phyloP scores from a whole-genome alignment of 2,113 vertebrate species.

The Cheirogaleus medius region DNA sequence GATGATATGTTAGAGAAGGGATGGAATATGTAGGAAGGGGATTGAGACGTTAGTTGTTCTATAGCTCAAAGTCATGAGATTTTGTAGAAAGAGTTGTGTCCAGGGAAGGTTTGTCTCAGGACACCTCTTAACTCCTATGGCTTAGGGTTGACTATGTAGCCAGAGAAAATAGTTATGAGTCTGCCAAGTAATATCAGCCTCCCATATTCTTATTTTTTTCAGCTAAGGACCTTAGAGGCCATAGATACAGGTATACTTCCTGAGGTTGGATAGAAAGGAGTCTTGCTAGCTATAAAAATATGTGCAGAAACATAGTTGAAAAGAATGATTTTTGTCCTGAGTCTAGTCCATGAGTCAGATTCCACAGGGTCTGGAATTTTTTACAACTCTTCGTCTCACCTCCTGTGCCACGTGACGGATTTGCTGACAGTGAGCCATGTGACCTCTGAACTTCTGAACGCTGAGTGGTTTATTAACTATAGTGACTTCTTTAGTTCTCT shows the following conservation, averaged over 20 bases:
- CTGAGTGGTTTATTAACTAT: neutral
- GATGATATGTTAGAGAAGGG: neutral
- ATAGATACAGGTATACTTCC: neutral
- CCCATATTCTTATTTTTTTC: neutral
- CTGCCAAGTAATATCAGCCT: neutral
- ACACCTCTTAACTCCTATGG: neutral
- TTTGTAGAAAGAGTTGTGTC: neutral
- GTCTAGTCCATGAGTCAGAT: neutral
- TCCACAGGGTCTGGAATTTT: neutral
- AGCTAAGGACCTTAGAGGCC: neutral
- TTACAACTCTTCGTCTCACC: neutral
- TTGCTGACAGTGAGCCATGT: neutral
- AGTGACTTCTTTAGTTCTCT: neutral
- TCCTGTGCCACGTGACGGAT: neutral
- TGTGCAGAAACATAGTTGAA: neutral
- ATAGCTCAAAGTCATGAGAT: neutral
- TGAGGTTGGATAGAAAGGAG: neutral
- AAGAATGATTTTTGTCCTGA: neutral
- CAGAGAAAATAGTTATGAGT: neutral
- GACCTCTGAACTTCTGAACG: neutral
- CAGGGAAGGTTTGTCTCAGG: neutral
- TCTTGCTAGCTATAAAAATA: neutral
- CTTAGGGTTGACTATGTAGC: neutral
- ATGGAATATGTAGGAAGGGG: neutral
- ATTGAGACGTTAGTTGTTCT: neutral